Percentiles rank a stretch among this genome's conserved stretches.
Evolutionary conservation across 2,797 vertebrate genomes (phyloP).

Genomic region (Phoxinus dragarum): DNA sequence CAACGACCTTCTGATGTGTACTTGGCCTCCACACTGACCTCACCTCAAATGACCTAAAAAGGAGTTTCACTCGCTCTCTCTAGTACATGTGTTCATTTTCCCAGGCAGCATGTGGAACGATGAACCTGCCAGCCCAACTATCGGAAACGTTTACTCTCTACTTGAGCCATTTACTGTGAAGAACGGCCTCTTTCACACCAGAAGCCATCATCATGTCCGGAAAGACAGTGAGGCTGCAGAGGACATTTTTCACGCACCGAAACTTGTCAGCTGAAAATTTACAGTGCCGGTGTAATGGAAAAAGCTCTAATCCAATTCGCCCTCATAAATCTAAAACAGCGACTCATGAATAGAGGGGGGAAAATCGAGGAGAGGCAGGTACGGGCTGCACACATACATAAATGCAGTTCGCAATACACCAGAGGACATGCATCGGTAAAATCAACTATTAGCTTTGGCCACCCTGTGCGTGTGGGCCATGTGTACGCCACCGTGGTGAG

Average conservation of each 20-base stretch:
- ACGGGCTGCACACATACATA: slow-evolving; percentile 6
- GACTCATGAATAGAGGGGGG: slow-evolving; percentile 35
- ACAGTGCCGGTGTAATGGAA: slow-evolving; percentile 68
- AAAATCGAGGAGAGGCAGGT: slow-evolving; percentile 7
- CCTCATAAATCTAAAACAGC: slow-evolving; percentile 65
- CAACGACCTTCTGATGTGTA: not conserved
- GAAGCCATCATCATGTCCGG: slow-evolving; percentile 47
- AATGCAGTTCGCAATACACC: not conserved
- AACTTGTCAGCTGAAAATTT: slow-evolving; percentile 69
- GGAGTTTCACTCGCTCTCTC: slow-evolving; percentile 62
- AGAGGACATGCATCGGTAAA: slow-evolving; percentile 13
- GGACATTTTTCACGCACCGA: slow-evolving; percentile 65
- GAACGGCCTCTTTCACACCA: slow-evolving; percentile 40
- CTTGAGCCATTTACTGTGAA: slow-evolving; percentile 51
- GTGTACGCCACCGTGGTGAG: not conserved
- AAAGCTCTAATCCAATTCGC: slow-evolving; percentile 63
- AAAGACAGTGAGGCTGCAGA: slow-evolving; percentile 57
- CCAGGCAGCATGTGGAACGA: slow-evolving; percentile 54
- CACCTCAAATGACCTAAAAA: slow-evolving; percentile 58
- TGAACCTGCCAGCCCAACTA: slow-evolving; percentile 54
- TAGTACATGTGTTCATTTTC: slow-evolving; percentile 55
- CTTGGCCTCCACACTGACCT: slow-evolving; percentile 2
- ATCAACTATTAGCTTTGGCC: slow-evolving; percentile 28
- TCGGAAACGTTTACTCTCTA: slow-evolving; percentile 58
- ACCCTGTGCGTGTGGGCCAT: not conserved